Percentiles rank a stretch among this genome's conserved stretches.
Conservation (phyloP, 2,113 vertebrate genomes). For the Solea senegalensis region DNA sequence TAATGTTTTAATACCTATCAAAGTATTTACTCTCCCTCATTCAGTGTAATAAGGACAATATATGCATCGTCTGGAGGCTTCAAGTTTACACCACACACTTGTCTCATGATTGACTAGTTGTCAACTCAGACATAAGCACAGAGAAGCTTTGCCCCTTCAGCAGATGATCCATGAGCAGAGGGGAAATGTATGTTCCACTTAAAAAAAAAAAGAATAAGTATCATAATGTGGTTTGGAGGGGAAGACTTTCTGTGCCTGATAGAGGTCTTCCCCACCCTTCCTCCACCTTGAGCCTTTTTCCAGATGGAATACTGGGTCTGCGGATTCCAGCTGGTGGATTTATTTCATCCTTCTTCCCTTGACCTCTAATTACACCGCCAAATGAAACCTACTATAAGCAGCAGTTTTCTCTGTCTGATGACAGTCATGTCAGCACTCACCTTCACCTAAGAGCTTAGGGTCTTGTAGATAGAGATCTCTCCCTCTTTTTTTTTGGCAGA, state of each 20-base stretch:
- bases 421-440: conserved; percentile 19
- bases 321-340: conserved; percentile 62
- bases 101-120: too few species aligned
- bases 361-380: conserved; percentile 30
- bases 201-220: too few species aligned
- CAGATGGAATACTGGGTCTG: conserved; percentile 58
- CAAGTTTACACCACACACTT: too few species aligned
- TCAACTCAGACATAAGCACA: too few species aligned
- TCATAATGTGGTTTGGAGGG: background rate
- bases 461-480: conserved; percentile 15
- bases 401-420: conserved; percentile 9
- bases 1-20: too few species aligned
- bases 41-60: too few species aligned
- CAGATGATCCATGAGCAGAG: too few species aligned
- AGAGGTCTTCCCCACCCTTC: conserved; percentile 26
- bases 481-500: background rate
- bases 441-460: background rate
- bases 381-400: conserved; percentile 43
- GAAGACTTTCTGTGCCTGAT: conserved; percentile 10
- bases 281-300: conserved; percentile 57
- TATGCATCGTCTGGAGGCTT: too few species aligned
- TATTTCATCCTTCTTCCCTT: conserved; percentile 36
- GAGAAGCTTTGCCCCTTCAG: too few species aligned
- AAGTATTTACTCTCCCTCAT: too few species aligned
- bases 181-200: too few species aligned